Conservation (phyloP, 2,888 invertebrate species). For the Conomelus anceps region DNA sequence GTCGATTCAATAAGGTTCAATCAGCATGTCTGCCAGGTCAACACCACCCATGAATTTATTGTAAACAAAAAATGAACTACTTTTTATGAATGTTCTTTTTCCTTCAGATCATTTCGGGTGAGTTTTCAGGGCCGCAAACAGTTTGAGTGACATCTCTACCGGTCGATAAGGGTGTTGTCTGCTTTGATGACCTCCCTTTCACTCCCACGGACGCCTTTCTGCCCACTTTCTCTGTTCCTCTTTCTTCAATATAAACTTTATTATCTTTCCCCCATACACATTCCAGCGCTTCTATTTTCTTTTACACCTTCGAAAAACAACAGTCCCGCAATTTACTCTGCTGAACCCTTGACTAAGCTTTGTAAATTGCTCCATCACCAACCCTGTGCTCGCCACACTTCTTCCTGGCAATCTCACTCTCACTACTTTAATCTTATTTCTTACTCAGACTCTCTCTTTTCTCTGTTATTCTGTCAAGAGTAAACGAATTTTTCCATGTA, state of each 20-base stretch:
- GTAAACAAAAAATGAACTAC: background rate
- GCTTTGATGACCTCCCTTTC: background rate
- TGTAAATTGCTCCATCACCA: background rate
- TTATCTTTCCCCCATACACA: background rate
- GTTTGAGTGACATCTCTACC: background rate
- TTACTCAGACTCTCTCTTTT: background rate
- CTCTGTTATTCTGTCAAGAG: too few relatives aligned
- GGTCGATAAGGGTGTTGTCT: background rate
- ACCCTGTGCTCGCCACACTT: background rate
- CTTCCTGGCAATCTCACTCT: background rate
- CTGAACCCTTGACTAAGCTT: background rate
- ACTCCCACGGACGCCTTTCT: background rate
- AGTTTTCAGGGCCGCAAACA: background rate
- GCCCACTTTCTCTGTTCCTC: background rate
- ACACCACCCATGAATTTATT: background rate
- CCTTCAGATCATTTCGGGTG: background rate
- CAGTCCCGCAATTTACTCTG: background rate
- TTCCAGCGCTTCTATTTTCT: background rate
- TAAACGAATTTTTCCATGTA: too few relatives aligned
- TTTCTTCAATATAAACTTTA: background rate
- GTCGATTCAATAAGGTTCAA: constrained; percentile 36
- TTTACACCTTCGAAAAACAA: background rate
- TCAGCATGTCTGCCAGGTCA: constrained; percentile 36
- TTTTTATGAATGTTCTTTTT: background rate
- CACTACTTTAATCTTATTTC: background rate